Evolutionary conservation across 2,797 vertebrate species (phyloP), one percentile per base, ranked within the genome.

Genomic region (Chaetodon trifasciatus): DNA sequence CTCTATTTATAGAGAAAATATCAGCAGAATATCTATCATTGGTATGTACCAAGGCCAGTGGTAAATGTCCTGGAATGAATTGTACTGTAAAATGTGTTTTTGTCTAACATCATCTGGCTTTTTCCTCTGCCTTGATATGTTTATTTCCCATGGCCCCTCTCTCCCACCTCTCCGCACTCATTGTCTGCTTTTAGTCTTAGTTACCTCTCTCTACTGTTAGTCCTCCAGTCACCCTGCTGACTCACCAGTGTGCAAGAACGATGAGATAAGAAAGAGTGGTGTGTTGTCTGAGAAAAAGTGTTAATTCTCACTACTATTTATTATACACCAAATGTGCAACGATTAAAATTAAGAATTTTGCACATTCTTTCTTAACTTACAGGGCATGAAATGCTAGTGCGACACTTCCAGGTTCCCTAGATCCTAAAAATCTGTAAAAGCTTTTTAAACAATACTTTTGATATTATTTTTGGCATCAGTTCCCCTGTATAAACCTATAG

Each of bases 31-130:
- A 28, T 47, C 10, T 39, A 37, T n/a, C 9, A 50, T 19, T 32
- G 6, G 9, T 49, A 12, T 23, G 15, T 0, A 56, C 6, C 3
- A 0, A 58, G 44, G 11, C 6, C 21, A 53, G 8, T 1, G 1
- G 11, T 65, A 8, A 28, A 71, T 66, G 4, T 49, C 39, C 7
- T 52, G 0, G 9, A 49, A 44, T 0, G 0, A 42, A 47, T 17
- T 55, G 3, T 35, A 8, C 49, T 60, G 3, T 47, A 47, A 67
- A 57, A 39, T 77, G 4, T 74, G 2, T 56, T 64, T 65, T 47
- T 65, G 23, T 72, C 57, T 81, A 65, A 86, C 39, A 62, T 72
- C 40, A 69, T 62, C 49, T 81, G 63, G 40, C 19, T 60, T 68
- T 74, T 78, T 68, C 74, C 65, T 76, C 71, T 61, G 19, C 32